phyloP scores from a whole-genome alignment of 2,113 vertebrate genomes.

The Ceratotherium simum region DNA sequence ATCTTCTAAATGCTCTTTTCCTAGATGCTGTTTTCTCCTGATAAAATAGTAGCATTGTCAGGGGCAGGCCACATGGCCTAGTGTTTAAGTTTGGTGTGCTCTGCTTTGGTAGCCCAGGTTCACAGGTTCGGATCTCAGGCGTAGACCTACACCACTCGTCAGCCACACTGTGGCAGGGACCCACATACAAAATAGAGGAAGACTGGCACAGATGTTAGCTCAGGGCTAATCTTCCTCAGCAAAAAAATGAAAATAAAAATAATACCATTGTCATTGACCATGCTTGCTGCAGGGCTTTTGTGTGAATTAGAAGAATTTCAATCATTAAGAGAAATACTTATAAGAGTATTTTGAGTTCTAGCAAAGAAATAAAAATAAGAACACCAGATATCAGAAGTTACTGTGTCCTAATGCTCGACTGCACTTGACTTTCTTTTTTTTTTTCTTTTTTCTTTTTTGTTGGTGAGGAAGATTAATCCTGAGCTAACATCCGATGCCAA shows the following conservation, averaged over 20 bases:
- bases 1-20: background rate
- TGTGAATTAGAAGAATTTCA: background rate
- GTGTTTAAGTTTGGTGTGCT: too few species aligned
- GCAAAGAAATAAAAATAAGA: constrained; percentile 19
- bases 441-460: too few species aligned
- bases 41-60: background rate
- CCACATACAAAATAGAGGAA: too few species aligned
- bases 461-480: too few species aligned
- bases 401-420: background rate
- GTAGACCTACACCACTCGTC: too few species aligned
- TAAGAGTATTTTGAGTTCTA: background rate
- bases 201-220: too few species aligned
- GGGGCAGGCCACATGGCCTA: too few species aligned
- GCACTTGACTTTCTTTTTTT: background rate
- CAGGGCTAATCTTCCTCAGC: too few species aligned
- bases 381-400: background rate
- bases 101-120: too few species aligned
- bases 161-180: too few species aligned
- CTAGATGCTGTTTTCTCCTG: background rate
- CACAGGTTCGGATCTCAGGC: too few species aligned
- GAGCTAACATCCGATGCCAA: too few species aligned
- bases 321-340: background rate
- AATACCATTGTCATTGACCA: background rate
- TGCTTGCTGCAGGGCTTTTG: background rate
- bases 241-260: background rate